phyloP scores from a whole-genome alignment of 1,140 invertebrate genomes.

The Agraylea sexmaculata region DNA sequence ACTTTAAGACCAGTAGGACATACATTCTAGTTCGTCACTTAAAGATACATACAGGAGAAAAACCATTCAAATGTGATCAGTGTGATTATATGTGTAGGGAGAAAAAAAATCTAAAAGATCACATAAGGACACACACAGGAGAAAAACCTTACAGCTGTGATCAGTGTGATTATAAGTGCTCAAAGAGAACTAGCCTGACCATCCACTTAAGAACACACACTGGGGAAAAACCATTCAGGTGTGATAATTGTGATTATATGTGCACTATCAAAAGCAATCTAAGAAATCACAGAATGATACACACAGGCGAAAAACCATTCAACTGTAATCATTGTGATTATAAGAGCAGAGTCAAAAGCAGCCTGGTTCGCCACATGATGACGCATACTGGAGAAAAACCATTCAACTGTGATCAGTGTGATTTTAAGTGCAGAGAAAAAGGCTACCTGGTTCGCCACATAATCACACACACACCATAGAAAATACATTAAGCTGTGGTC shows the following conservation, averaged over 20 bases:
- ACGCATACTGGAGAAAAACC: neutral
- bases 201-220: too few species aligned
- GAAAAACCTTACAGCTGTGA: too few species aligned
- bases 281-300: too few species aligned
- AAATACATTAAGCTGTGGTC: neutral
- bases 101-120: neutral
- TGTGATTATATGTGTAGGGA: conserved; percentile 1
- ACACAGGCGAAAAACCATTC: neutral
- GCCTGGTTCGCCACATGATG: neutral
- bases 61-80: neutral
- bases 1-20: neutral
- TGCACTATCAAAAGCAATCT: too few species aligned
- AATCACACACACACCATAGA: neutral
- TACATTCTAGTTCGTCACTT: neutral
- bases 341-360: neutral
- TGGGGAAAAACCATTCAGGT: too few species aligned
- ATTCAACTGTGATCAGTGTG: neutral
- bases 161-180: too few species aligned
- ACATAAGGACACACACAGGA: neutral
- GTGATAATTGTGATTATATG: too few species aligned
- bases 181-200: too few species aligned
- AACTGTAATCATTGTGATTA: neutral
- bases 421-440: neutral
- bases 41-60: neutral
- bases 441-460: neutral